Conservation (phyloP, 2,113 vertebrate genomes). For the Callocephalon fimbriatum region DNA sequence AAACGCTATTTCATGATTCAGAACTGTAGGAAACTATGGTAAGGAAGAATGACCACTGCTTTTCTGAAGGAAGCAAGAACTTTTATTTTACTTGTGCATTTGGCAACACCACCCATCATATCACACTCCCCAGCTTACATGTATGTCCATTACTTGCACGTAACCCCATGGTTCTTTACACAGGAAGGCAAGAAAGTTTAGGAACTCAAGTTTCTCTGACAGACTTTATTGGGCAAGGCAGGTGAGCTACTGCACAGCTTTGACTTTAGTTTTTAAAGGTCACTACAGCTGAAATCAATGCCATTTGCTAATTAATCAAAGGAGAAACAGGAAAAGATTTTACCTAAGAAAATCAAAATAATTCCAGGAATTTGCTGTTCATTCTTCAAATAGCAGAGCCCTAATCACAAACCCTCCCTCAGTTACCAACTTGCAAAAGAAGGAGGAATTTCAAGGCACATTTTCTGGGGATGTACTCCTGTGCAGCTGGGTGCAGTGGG, state of each 20-base stretch:
- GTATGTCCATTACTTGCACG: rapidly evolving
- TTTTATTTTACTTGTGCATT: not conserved
- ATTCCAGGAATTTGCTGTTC: not conserved
- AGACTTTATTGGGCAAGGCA: not conserved
- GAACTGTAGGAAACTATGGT: not conserved
- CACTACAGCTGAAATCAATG: not conserved
- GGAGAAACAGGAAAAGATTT: not conserved
- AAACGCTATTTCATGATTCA: not conserved
- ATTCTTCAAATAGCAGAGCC: not conserved
- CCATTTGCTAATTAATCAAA: not conserved
- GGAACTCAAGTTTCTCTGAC: not conserved
- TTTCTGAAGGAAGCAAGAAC: not conserved
- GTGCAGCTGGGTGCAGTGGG: not conserved
- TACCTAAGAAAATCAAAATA: not conserved
- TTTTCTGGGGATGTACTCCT: not conserved
- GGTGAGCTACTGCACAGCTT: not conserved
- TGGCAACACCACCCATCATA: not conserved
- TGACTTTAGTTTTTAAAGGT: not conserved
- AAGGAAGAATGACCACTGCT: not conserved
- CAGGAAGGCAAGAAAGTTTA: not conserved
- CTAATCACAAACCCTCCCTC: not conserved
- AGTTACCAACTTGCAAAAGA: not conserved
- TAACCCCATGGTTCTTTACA: not conserved
- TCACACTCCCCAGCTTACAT: not conserved
- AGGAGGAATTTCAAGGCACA: not conserved